These are phyloP conservation scores for Charadrius vociferus DNA, from an alignment of 2,113 vertebrate species.

Conservation along the genomic window DNA sequence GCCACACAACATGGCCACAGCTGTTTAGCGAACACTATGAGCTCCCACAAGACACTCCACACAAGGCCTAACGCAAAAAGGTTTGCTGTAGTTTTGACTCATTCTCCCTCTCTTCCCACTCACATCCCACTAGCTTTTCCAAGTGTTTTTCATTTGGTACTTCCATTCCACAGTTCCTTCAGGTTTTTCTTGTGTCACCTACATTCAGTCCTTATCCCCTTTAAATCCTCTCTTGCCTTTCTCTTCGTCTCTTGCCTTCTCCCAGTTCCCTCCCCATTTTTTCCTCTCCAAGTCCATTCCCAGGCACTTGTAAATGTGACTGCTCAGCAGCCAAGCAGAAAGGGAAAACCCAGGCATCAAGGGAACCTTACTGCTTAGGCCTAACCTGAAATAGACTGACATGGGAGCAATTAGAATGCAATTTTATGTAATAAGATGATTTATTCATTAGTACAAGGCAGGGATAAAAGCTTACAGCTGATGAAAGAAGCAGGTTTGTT, in stretches of 20 bases:
- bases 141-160: background rate
- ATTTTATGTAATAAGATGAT: conserved; percentile 65
- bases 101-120: conserved; percentile 4
- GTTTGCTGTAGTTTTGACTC: background rate
- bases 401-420: conserved; percentile 5
- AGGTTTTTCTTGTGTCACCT: background rate
- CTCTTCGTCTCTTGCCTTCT: background rate
- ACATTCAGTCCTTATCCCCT: background rate
- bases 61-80: background rate
- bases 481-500: conserved; percentile 35
- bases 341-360: conserved; percentile 4
- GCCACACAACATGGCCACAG: background rate
- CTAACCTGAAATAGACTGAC: conserved; percentile 28
- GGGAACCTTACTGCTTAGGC: background rate
- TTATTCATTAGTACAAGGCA: conserved; percentile 55
- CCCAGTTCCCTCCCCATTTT: background rate
- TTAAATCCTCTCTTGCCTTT: background rate
- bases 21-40: background rate
- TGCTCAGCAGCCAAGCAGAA: background rate
- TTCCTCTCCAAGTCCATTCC: background rate
- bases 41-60: background rate
- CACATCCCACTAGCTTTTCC: background rate
- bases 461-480: conserved; percentile 38
- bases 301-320: background rate
- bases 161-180: background rate